phyloP scores from a whole-genome alignment of 1,140 invertebrate genomes.

The Brachionus rubens region DNA sequence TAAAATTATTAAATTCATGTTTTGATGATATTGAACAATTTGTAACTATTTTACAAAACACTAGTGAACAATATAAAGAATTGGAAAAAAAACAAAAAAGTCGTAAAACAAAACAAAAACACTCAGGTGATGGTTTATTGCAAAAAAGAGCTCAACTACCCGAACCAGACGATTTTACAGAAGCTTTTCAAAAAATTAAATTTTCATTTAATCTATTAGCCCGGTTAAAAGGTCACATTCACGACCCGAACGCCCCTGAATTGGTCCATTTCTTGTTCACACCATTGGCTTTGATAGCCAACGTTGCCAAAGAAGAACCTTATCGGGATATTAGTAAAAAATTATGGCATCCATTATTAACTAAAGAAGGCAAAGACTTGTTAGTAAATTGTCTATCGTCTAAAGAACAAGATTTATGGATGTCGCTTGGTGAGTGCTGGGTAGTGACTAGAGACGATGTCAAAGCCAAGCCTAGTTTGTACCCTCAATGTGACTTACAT shows the following conservation, averaged over 20 bases:
- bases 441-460: neutral
- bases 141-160: conserved; percentile 9
- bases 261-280: conserved; percentile 37
- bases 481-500: neutral
- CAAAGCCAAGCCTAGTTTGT: neutral
- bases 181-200: conserved; percentile 43
- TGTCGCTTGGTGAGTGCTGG: neutral
- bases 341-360: conserved; percentile 19
- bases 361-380: conserved; percentile 21
- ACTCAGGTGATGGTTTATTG: neutral
- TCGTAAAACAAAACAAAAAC: conserved; percentile 16
- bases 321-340: conserved; percentile 12
- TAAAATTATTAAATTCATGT: conserved; percentile 14
- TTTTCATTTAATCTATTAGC: conserved; percentile 28
- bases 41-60: conserved; percentile 19
- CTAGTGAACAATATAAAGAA: conserved; percentile 25
- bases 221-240: neutral
- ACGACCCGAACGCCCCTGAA: conserved; percentile 26
- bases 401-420: conserved; percentile 31
- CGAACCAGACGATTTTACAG: neutral
- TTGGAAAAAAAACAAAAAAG: conserved; percentile 6
- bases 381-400: conserved; percentile 7
- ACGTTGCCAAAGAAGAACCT: neutral
- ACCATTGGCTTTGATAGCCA: neutral
- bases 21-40: conserved; percentile 39